Conservation (phyloP, 2,113 vertebrate species). For the Festucalex cinctus region DNA sequence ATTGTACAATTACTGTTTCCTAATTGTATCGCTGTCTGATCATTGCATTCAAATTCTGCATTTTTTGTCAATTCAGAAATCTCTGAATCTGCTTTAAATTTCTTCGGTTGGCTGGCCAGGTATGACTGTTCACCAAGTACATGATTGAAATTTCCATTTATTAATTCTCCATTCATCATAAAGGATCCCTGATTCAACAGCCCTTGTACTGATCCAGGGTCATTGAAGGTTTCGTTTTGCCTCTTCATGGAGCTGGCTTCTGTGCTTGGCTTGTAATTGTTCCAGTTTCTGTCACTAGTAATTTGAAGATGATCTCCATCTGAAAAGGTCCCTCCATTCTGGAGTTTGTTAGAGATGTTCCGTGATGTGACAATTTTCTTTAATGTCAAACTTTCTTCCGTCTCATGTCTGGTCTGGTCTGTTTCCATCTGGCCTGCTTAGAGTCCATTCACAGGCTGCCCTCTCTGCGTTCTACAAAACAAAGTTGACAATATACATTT, state of each 20-base stretch:
- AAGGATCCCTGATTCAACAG: slow-evolving; percentile 71
- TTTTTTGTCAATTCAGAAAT: slow-evolving; percentile 64
- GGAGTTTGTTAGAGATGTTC: slow-evolving; percentile 75
- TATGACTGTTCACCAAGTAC: slow-evolving; percentile 61
- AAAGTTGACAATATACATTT: slow-evolving; percentile 25
- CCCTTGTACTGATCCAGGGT: slow-evolving; percentile 70
- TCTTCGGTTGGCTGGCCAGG: slow-evolving; percentile 77
- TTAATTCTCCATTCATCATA: slow-evolving; percentile 84
- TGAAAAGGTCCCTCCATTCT: slow-evolving; percentile 81
- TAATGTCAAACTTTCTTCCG: slow-evolving; percentile 87
- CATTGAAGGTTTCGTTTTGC: slow-evolving; percentile 69
- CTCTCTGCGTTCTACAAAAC: slow-evolving; percentile 75
- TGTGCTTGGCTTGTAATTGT: slow-evolving; percentile 69
- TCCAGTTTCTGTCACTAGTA: slow-evolving; percentile 78
- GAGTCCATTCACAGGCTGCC: slow-evolving; percentile 94
- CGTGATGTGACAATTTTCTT: slow-evolving; percentile 74
- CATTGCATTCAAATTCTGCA: slow-evolving; percentile 66
- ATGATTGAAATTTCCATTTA: slow-evolving; percentile 87
- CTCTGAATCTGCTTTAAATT: slow-evolving; percentile 75
- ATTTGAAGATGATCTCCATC: slow-evolving; percentile 73
- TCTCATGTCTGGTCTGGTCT: slow-evolving; percentile 88
- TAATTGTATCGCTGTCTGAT: slow-evolving; percentile 69
- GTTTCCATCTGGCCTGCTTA: slow-evolving; percentile 98
- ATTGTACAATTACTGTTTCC: slow-evolving; percentile 74
- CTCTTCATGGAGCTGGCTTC: slow-evolving; percentile 73